These are phyloP conservation scores for Hyposmocoma kahamanoa DNA, from an alignment of 1,140 invertebrate species.

Conservation along the genomic window DNA sequence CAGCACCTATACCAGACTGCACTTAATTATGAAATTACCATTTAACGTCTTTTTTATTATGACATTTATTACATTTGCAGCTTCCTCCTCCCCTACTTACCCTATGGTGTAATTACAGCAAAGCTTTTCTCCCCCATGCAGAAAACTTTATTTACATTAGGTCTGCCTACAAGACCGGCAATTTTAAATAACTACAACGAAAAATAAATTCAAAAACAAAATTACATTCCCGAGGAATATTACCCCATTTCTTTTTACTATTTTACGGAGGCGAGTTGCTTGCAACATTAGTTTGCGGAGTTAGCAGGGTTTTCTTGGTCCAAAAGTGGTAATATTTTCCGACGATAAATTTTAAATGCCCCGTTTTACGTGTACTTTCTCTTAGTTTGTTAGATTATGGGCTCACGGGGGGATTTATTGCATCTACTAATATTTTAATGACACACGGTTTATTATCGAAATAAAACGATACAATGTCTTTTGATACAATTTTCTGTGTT, in stretches of 20 bases:
- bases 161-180: background rate
- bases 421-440: constrained; percentile 27
- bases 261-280: constrained; percentile 22
- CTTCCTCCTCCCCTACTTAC: too few species aligned
- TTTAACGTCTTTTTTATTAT: too few species aligned
- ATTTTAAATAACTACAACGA: too few species aligned
- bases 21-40: too few species aligned
- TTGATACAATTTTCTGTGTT: too few species aligned
- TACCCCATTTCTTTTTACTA: constrained; percentile 34
- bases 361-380: constrained; percentile 39
- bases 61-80: too few species aligned
- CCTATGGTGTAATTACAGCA: too few species aligned
- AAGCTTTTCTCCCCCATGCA: too few species aligned
- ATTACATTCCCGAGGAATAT: constrained; percentile 23
- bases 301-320: constrained; percentile 25
- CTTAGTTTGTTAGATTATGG: constrained; percentile 43
- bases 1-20: too few species aligned
- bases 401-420: constrained; percentile 28
- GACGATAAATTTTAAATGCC: constrained; percentile 49
- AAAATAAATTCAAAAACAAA: constrained; percentile 12
- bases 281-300: constrained; percentile 38
- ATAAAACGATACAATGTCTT: constrained; percentile 5
- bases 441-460: constrained; percentile 1
- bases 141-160: too few species aligned
- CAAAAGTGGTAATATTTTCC: constrained; percentile 47